Conservation (phyloP, 2,797 vertebrate genomes). For the Labroides dimidiatus region DNA sequence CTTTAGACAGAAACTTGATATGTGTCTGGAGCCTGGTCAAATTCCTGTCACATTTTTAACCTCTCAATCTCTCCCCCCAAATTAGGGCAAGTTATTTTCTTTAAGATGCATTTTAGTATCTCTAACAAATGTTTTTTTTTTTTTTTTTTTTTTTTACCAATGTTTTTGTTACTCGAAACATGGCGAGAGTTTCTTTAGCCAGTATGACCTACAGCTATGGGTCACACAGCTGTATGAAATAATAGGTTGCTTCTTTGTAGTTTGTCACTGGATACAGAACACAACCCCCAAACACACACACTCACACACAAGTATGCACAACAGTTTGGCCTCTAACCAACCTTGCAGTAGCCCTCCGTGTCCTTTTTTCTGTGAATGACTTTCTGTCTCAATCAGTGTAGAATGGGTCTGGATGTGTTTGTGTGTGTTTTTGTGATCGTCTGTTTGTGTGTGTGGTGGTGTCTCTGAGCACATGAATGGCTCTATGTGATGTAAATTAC, state of each 20-base stretch:
- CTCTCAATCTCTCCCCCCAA: constrained; percentile 65
- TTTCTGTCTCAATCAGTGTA: constrained; percentile 21
- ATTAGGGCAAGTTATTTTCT: constrained; percentile 52
- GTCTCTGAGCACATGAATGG: not conserved
- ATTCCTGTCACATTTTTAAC: constrained; percentile 74
- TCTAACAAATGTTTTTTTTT: not conserved
- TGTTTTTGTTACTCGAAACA: no score
- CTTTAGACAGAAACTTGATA: constrained; percentile 68
- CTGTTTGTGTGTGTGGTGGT: constrained; percentile 1
- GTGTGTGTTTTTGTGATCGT: no score
- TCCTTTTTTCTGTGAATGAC: constrained; percentile 40
- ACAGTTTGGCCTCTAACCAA: constrained; percentile 11
- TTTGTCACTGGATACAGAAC: no score
- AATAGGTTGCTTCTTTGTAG: no score
- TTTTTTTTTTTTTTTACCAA: no score
- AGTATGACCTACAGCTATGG: no score
- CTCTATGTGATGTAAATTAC: constrained; percentile 57
- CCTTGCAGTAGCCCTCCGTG: constrained; percentile 8
- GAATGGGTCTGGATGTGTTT: constrained; percentile 19
- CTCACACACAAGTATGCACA: constrained; percentile 11
- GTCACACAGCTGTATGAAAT: no score
- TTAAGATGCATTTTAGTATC: constrained; percentile 42
- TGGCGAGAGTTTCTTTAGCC: no score
- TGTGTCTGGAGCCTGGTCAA: constrained; percentile 67
- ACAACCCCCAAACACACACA: not conserved